Conservation (phyloP, 2,113 vertebrate genomes). For the Pangasianodon hypophthalmus region DNA sequence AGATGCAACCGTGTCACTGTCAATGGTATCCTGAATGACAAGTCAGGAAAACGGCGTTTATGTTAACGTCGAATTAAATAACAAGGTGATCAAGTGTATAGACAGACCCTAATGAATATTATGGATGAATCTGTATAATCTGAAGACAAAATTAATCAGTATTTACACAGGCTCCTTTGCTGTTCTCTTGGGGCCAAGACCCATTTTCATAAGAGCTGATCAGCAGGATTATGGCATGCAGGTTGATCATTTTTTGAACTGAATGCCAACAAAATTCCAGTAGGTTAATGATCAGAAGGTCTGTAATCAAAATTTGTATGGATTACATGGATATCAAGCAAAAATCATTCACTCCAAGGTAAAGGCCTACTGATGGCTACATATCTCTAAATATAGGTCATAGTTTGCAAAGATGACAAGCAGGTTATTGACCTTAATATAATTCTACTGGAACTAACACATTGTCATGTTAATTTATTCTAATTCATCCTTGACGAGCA, state of each 20-base stretch:
- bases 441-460: neutral
- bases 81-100: neutral
- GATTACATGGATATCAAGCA: neutral
- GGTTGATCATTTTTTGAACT: neutral
- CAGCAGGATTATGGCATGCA: neutral
- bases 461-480: neutral
- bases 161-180: neutral
- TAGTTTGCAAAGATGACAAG: neutral
- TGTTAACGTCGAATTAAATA: neutral
- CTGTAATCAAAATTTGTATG: neutral
- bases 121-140: constrained; percentile 12
- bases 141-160: constrained; percentile 7
- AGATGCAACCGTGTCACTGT: neutral
- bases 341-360: neutral
- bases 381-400: neutral
- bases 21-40: neutral
- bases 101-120: constrained; percentile 7
- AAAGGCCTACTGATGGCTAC: neutral
- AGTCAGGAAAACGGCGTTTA: neutral
- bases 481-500: neutral
- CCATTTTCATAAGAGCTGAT: constrained; percentile 29
- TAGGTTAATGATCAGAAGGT: neutral
- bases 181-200: neutral
- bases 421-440: neutral
- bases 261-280: neutral